phyloP scores from a whole-genome alignment of 2,113 vertebrate genomes.

The Reinhardtius hippoglossoides region DNA sequence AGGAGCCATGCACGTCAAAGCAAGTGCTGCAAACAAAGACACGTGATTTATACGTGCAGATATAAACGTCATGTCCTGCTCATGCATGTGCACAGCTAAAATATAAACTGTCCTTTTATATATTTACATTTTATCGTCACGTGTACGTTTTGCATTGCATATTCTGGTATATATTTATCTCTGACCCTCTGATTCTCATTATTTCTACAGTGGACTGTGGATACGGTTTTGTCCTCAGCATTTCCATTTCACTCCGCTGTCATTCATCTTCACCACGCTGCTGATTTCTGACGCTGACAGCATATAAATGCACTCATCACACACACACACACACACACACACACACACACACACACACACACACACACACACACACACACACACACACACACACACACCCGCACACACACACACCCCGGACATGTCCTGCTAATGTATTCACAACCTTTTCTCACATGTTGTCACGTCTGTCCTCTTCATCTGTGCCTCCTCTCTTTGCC shows the following conservation, averaged over 20 bases:
- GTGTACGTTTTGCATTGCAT: too few relatives aligned
- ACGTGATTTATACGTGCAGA: too few relatives aligned
- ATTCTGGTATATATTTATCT: not conserved
- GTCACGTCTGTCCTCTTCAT: conserved; percentile 25
- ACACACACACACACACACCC: not conserved
- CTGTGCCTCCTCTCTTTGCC: not conserved
- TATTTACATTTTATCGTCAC: too few relatives aligned
- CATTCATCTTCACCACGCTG: conserved; percentile 41
- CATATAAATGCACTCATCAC: not conserved
- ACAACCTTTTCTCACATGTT: conserved; percentile 17
- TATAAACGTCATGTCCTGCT: too few relatives aligned
- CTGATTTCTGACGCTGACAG: not conserved
- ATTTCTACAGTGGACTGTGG: too few relatives aligned
- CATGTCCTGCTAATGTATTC: conserved; percentile 21
- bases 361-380: not conserved
- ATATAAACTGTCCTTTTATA: too few relatives aligned
- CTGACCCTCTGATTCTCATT: too few relatives aligned
- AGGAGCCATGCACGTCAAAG: too few relatives aligned
- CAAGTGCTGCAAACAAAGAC: too few relatives aligned
- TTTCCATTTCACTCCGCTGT: conserved; percentile 2
- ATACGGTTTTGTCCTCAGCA: not conserved
- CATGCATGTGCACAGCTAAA: too few relatives aligned
- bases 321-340: not conserved
- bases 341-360: not conserved
- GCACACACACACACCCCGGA: not conserved